Conservation (phyloP, 2,797 vertebrate species). For the Catharus ustulatus region DNA sequence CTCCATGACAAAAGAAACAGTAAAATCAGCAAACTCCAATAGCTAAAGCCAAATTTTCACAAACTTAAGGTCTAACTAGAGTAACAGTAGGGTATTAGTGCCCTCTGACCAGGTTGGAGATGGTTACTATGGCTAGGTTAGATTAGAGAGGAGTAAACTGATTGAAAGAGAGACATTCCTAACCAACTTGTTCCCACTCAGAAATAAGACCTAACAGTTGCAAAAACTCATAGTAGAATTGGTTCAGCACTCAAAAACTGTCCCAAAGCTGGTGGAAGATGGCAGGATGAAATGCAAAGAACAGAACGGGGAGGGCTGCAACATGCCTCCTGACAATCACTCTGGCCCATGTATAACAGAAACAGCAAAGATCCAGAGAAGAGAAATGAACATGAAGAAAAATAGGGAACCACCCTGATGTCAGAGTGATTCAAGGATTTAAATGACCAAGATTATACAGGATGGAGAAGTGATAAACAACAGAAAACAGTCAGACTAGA, state of each 20-base stretch:
- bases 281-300: rapidly evolving
- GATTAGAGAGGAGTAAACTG: neutral
- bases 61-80: neutral
- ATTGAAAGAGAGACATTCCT: neutral
- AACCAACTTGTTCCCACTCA: neutral
- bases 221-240: neutral
- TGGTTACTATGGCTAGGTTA: rapidly evolving
- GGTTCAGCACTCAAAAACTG: rapidly evolving
- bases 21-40: neutral
- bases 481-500: neutral
- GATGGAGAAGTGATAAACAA: neutral
- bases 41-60: neutral
- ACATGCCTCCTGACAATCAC: rapidly evolving
- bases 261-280: neutral
- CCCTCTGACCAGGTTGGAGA: neutral
- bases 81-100: neutral
- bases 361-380: neutral
- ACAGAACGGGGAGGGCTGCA: neutral
- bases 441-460: neutral
- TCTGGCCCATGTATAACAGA: neutral
- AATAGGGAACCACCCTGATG: neutral
- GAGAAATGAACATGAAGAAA: neutral
- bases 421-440: neutral
- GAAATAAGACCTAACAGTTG: neutral
- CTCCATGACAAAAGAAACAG: neutral